These are phyloP conservation scores for Drosophila buzzatii DNA, from an alignment of 2,888 invertebrate genomes.

Conservation along the genomic window DNA sequence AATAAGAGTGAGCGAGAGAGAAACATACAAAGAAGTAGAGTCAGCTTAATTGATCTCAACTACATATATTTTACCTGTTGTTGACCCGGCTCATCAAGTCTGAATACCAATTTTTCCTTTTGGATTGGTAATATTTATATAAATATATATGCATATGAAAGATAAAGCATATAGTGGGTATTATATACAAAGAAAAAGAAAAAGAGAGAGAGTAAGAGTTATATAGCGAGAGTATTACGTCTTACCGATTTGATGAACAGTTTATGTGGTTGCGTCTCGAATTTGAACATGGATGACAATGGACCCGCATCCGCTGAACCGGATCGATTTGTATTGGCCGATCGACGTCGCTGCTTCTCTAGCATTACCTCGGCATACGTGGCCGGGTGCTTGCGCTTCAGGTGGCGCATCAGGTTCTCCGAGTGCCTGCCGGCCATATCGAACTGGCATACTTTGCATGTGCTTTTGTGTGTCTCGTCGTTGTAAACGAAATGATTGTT, in stretches of 20 bases:
- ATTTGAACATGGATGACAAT: conserved; percentile 53
- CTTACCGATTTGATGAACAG: conserved; percentile 57
- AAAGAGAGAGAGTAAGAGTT: too few relatives aligned
- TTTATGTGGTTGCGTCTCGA: conserved; percentile 52
- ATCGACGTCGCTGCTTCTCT: conserved; percentile 38
- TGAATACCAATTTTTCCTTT: conserved; percentile 43
- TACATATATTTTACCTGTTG: conserved; percentile 24
- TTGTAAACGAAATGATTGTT: conserved; percentile 59
- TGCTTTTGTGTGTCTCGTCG: conserved; percentile 62
- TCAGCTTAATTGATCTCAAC: not conserved
- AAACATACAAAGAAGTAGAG: too few relatives aligned
- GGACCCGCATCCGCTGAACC: conserved; percentile 38
- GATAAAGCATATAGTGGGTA: not conserved
- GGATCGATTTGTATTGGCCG: conserved; percentile 27
- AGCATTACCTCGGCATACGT: conserved; percentile 49
- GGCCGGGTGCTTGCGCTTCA: conserved; percentile 59
- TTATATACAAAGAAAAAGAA: not conserved
- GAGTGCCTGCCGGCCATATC: conserved; percentile 66
- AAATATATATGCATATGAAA: not conserved
- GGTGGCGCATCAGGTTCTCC: conserved; percentile 66
- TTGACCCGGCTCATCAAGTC: conserved; percentile 40
- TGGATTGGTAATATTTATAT: not conserved
- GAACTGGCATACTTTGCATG: conserved; percentile 55
- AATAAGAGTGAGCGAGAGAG: not conserved
- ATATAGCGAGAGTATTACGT: not conserved